Evolutionary conservation across 2,888 invertebrate species (phyloP), one percentile per base, ranked within the genome.

Genomic region (Limnephilus lunatus): DNA sequence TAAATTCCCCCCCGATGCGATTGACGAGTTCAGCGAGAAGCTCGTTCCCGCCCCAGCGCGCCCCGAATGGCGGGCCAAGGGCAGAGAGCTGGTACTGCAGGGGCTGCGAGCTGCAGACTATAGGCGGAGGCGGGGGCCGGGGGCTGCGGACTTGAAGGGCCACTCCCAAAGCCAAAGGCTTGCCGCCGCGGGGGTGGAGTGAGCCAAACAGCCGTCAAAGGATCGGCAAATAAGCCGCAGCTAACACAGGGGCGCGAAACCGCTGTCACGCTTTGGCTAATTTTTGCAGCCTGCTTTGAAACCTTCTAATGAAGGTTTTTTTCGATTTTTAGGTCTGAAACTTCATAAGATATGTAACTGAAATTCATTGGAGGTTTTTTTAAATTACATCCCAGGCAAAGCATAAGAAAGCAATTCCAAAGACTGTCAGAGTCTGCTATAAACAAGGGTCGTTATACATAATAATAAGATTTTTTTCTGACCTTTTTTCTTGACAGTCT

Each of bases 131-230:
- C 48, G n/a, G 53, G 35, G 44, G 39, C n/a, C 12, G 25, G 35
- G 85, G 25, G 68, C 53, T 53, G 68, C 68, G 68, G 68, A 53
- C 48, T 44, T 68, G 87, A 68, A 87, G 87, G 35, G 68, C 87
- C 53, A 87, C 87, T 87, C 87, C 14, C 32, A 32, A 32, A 25
- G 87, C 53, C 31, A 53, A 87, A 87, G 87, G 87, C n/a, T 68
- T 87, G 68, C 87, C 87, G 53, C 87, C 87, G 30, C 14, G 53
- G 11, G 68, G 87, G 87, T 15, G 31, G 25, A 53, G 68, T 9
- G 87, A 53, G 87, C 82, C 82, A 32, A 82, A 32, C 82, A 39
- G 85, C 85, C 85, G 68, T 87, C 87, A 87, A 87, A 87, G 87
- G 87, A 32, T 68, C 53, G 87, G 30, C 35, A 87, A 87, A 87